phyloP scores from a whole-genome alignment of 2,888 invertebrate genomes.

The Ennomos quercinarius region DNA sequence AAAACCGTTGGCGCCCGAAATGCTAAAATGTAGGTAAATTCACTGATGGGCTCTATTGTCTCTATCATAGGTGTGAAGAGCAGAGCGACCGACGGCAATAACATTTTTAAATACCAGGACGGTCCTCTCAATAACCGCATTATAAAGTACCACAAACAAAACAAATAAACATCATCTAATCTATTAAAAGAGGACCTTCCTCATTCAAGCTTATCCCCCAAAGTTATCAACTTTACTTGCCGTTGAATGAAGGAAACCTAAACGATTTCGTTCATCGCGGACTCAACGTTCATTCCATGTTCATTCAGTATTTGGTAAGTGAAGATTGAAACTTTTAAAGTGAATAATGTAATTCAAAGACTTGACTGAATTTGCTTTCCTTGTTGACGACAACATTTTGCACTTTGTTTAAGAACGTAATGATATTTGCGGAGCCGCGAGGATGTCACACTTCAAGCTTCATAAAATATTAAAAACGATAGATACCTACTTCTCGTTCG shows the following conservation, averaged over 20 bases:
- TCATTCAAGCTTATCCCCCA: conserved; percentile 11
- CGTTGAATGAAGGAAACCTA: conserved; percentile 23
- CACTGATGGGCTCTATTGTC: no score
- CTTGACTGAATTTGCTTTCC: conserved; percentile 31
- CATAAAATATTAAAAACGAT: no score
- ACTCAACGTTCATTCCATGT: conserved; percentile 1
- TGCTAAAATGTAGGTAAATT: no score
- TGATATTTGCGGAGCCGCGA: neutral
- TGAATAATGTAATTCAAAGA: conserved; percentile 35
- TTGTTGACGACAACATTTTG: conserved; percentile 37
- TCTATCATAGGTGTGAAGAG: no score
- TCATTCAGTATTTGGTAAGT: conserved; percentile 24
- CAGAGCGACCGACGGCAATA: no score
- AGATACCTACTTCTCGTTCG: no score
- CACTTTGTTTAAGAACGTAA: conserved; percentile 31
- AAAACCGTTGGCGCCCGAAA: no score
- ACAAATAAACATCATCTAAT: neutral
- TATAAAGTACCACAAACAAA: no score
- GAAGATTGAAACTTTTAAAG: conserved; percentile 39
- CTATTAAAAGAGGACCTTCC: conserved; percentile 9
- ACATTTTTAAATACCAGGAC: no score
- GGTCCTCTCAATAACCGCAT: no score
- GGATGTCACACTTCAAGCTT: no score
- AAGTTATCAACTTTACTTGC: conserved; percentile 14
- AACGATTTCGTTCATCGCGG: conserved; percentile 21